phyloP scores from a whole-genome alignment of 2,888 invertebrate genomes.

The Papilio gigon region DNA sequence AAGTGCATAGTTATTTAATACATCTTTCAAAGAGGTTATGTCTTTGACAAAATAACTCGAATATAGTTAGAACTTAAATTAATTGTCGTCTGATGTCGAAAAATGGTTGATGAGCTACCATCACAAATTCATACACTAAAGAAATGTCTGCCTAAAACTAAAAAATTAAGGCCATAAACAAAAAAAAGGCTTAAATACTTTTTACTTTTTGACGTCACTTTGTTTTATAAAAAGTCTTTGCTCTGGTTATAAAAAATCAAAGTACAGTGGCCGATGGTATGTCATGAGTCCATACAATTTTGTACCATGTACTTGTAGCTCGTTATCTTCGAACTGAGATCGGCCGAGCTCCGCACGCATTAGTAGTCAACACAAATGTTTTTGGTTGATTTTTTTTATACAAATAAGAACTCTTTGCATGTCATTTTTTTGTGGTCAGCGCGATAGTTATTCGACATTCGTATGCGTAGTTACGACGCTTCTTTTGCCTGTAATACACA shows the following conservation, averaged over 20 bases:
- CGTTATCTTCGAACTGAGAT: constrained; percentile 18
- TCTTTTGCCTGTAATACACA: neutral
- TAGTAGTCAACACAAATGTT: constrained; percentile 23
- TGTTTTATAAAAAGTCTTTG: neutral
- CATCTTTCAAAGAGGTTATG: no score
- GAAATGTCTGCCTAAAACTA: no score
- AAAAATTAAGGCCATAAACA: no score
- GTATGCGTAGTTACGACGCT: constrained; percentile 15
- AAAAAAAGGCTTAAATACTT: no score
- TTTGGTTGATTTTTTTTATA: constrained; percentile 18
- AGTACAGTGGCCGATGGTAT: constrained; percentile 12
- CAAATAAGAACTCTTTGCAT: constrained; percentile 22
- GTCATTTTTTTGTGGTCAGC: constrained; percentile 24
- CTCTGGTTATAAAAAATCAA: constrained; percentile 2
- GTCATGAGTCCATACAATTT: neutral
- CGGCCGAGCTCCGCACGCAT: constrained; percentile 23
- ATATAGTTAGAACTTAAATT: no score
- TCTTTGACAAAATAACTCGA: no score
- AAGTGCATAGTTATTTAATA: no score
- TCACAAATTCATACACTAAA: no score
- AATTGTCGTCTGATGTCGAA: no score
- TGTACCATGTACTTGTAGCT: neutral
- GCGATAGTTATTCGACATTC: constrained; percentile 13
- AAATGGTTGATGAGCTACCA: no score
- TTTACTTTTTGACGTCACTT: no score